These are phyloP conservation scores for Phymanthus crucifer DNA, from an alignment of 92 coral and sea anemone genomes.

Conservation along the genomic window DNA sequence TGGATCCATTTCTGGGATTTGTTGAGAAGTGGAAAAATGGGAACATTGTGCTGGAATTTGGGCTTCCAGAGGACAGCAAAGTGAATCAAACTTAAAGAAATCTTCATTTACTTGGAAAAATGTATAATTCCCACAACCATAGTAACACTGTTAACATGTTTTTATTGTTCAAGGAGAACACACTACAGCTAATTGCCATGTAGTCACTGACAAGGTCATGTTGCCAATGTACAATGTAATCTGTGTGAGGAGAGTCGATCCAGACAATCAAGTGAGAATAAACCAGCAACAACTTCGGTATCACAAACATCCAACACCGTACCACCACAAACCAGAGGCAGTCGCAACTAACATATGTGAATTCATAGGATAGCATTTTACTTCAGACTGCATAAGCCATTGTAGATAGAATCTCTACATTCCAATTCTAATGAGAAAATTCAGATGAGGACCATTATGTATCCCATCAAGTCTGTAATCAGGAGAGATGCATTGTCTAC, in stretches of 20 bases:
- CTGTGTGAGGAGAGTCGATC: constrained; percentile 46
- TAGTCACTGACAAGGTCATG: constrained; percentile 54
- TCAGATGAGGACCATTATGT: constrained; percentile 44
- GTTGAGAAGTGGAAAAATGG: constrained; percentile 52
- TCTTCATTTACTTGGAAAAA: constrained; percentile 11
- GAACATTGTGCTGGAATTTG: constrained; percentile 50
- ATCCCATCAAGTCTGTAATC: constrained; percentile 52
- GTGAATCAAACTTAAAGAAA: not conserved
- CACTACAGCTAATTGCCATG: constrained; percentile 51
- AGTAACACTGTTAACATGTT: constrained; percentile 35
- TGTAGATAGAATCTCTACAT: constrained; percentile 12
- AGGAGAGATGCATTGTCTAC: constrained; percentile 45
- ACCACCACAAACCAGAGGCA: constrained; percentile 13
- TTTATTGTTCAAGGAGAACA: constrained; percentile 58
- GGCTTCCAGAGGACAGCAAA: constrained; percentile 20
- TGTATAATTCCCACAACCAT: constrained; percentile 34
- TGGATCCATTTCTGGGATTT: constrained; percentile 31
- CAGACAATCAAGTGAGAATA: constrained; percentile 2
- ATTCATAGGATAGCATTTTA: constrained; percentile 48
- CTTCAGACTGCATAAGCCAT: constrained; percentile 58
- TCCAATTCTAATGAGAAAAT: constrained; percentile 13
- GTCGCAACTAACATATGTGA: constrained; percentile 33
- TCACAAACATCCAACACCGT: constrained; percentile 3
- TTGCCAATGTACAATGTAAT: constrained; percentile 54
- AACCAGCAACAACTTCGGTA: not conserved